Conservation (phyloP, 2,113 vertebrate genomes). For the Fulica atra region DNA sequence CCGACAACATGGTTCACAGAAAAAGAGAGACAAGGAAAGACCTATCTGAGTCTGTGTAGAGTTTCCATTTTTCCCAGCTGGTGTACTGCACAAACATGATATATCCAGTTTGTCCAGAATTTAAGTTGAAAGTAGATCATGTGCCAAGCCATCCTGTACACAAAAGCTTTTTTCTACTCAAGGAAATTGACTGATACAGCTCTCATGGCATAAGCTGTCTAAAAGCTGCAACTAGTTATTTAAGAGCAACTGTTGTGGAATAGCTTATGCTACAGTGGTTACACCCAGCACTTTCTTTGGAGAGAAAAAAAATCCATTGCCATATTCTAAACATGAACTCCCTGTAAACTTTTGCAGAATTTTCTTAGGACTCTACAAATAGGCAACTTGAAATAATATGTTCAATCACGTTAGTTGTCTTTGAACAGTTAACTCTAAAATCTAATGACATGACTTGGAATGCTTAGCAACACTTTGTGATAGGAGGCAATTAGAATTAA, state of each 20-base stretch:
- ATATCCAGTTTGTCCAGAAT: background rate
- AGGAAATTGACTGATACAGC: background rate
- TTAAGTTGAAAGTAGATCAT: background rate
- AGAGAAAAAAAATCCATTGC: background rate
- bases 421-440: background rate
- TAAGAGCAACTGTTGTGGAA: slow-evolving; percentile 9
- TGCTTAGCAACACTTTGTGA: background rate
- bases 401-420: background rate
- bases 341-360: background rate
- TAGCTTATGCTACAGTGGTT: slow-evolving; percentile 31
- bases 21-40: background rate
- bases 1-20: background rate
- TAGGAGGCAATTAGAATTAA: background rate
- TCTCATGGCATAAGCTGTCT: background rate
- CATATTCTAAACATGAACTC: slow-evolving; percentile 32
- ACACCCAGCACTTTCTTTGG: slow-evolving; percentile 30
- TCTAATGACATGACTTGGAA: background rate
- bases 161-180: background rate
- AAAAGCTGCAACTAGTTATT: slow-evolving; percentile 11
- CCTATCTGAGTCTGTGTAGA: background rate
- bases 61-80: background rate
- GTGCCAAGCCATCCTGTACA: background rate
- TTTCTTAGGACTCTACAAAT: background rate
- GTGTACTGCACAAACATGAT: background rate
- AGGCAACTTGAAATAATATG: background rate